phyloP scores from a whole-genome alignment of 2,888 invertebrate species.

The Nebria brevicollis region DNA sequence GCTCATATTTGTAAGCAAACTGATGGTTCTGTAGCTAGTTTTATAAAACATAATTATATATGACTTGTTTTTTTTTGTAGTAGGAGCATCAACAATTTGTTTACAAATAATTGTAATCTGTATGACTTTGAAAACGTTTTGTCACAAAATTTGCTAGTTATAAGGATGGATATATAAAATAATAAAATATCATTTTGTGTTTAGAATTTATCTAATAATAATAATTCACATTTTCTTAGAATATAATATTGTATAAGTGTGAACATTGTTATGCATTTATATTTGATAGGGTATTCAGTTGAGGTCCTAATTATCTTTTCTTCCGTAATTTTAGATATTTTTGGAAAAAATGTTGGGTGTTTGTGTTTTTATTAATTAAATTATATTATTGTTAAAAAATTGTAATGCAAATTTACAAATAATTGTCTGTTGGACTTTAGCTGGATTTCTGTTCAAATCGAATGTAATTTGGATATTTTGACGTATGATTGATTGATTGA shows the following conservation, averaged over 20 bases:
- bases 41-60: background rate
- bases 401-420: too few species aligned
- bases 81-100: conserved; percentile 8
- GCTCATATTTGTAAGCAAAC: conserved; percentile 22
- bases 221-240: conserved; percentile 38
- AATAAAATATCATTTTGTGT: conserved; percentile 33
- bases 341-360: conserved; percentile 1
- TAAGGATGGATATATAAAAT: conserved; percentile 21
- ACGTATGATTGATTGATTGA: conserved; percentile 19
- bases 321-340: background rate
- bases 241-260: conserved; percentile 20
- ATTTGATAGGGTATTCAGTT: conserved; percentile 42
- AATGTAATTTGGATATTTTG: conserved; percentile 32
- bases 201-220: conserved; percentile 25
- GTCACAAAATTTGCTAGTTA: conserved; percentile 40
- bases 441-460: conserved; percentile 29
- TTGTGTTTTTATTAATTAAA: background rate
- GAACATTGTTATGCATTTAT: conserved; percentile 39
- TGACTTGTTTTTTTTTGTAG: background rate
- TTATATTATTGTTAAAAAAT: background rate
- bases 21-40: conserved; percentile 10
- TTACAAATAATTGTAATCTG: conserved; percentile 22
- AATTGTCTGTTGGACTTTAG: conserved; percentile 24
- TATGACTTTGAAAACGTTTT: conserved; percentile 36
- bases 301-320: conserved; percentile 27